These are phyloP conservation scores for pig (Sus scrofa) DNA, from an alignment of 2,113 vertebrate species.

Conservation along the genomic window DNA sequence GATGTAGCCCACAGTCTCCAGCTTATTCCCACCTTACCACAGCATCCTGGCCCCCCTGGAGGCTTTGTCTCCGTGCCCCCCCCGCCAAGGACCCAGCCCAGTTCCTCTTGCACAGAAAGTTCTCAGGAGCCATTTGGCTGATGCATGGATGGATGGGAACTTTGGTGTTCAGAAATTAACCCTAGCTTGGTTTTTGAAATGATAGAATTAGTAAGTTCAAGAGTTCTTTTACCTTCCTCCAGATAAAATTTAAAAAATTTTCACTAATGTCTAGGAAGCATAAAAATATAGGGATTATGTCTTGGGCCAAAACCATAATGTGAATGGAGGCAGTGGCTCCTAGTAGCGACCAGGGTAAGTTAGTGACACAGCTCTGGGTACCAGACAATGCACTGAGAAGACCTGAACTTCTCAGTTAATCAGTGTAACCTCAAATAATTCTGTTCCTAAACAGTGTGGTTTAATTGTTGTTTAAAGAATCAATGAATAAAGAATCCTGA, in stretches of 20 bases:
- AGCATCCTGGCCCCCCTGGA: neutral
- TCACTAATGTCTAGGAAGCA: neutral
- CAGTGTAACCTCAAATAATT: slow-evolving; percentile 1
- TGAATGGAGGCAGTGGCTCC: neutral
- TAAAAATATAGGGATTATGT: neutral
- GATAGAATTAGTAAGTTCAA: neutral
- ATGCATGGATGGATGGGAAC: neutral
- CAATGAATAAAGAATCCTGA: neutral
- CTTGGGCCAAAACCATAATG: neutral
- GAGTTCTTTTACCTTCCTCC: neutral
- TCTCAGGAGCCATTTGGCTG: neutral
- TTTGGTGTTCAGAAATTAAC: neutral
- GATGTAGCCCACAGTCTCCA: neutral
- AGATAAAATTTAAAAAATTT: neutral
- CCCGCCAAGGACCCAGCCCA: neutral
- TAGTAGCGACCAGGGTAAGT: neutral
- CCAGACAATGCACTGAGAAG: neutral
- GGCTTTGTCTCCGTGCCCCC: neutral
- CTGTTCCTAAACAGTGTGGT: neutral
- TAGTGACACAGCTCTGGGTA: neutral
- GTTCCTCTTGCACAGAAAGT: neutral
- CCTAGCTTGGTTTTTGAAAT: slow-evolving; percentile 3
- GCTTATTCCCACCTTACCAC: neutral
- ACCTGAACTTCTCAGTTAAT: neutral
- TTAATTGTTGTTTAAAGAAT: neutral